Evolutionary conservation across 2,797 vertebrate genomes (phyloP), one percentile per base, ranked within the genome.

Genomic region (Catharus ustulatus): DNA sequence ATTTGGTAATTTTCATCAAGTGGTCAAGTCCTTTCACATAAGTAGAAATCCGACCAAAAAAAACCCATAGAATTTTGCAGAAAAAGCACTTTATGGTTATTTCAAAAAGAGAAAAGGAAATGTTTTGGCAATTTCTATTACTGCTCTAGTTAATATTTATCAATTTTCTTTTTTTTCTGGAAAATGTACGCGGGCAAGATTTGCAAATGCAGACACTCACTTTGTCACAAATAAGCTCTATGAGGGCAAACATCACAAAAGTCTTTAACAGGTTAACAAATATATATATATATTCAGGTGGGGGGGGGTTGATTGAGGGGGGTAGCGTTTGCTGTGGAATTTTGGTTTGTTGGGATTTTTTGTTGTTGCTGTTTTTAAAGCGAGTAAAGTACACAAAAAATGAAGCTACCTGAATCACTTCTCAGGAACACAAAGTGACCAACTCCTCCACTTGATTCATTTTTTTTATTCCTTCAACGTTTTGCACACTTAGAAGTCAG

Each of bases 291-390:
- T 46, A 5, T n/a, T 52, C 19, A 30, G 6, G 15, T 42, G n/a
- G 34, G 34, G 8, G 3, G 22, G 3, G 0, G 22, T 10, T 32
- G 10, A 4, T 5, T 40, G 40, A 15, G 40, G 15, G 5, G 3
- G 16, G 7, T 1, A 3, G 32, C 15, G 10, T 20, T 18, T 48
- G 49, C 3, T 9, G 24, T 16, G 4, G 13, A 48, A 48, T 40
- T 40, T 29, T 51, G 6, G 13, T 36, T 71, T 45, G 24, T 9
- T 20, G 30, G 49, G 6, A 74, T 51, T 16, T 36, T 17, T 10
- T 48, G 46, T 15, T 36, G 13, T 11, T 48, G 36, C 48, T 51
- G 26, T 5, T 86, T 69, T 36, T 58, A 54, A 73, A 55, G 24
- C 30, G 80, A 69, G 10, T 16, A 43, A 74, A 59, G 10, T 26